Evolutionary conservation across 37 sponge, comb jelly and placozoan species (phyloP).

Genomic region (Sycon ciliatum): DNA sequence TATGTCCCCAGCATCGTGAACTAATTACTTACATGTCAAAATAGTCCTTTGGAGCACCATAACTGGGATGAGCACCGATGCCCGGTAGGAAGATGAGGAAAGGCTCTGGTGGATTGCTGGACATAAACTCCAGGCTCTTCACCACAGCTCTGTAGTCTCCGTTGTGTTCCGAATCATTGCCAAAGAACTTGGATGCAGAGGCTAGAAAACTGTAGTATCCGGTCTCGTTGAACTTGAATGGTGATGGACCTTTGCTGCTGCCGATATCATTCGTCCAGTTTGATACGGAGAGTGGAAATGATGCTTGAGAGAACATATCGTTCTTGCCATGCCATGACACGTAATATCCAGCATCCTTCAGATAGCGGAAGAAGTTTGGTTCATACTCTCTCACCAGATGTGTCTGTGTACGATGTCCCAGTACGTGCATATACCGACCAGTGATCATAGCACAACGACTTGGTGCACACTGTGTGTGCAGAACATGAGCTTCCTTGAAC

Average conservation of each 20-base stretch:
- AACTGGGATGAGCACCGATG: background rate
- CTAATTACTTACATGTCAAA: background rate
- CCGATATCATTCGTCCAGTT: background rate
- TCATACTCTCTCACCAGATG: background rate
- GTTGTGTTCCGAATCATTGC: background rate
- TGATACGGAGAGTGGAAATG: background rate
- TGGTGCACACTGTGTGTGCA: constrained; percentile 11
- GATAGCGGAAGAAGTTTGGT: constrained; percentile 10
- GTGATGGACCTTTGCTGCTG: background rate
- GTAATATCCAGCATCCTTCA: background rate
- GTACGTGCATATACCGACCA: constrained; percentile 10
- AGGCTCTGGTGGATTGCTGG: constrained; percentile 1
- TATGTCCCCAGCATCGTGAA: no score
- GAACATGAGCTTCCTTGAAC: background rate
- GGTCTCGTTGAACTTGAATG: background rate
- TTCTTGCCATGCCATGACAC: constrained; percentile 10
- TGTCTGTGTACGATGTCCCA: constrained; percentile 10
- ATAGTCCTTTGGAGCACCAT: constrained; percentile 8
- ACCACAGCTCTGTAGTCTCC: background rate
- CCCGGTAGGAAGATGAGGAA: background rate
- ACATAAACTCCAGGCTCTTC: background rate
- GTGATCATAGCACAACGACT: constrained; percentile 1
- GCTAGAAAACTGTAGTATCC: constrained; percentile 15
- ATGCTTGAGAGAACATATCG: background rate
- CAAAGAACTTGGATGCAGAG: background rate